phyloP scores from a whole-genome alignment of 2,113 vertebrate genomes.

The Chiloscyllium plagiosum region DNA sequence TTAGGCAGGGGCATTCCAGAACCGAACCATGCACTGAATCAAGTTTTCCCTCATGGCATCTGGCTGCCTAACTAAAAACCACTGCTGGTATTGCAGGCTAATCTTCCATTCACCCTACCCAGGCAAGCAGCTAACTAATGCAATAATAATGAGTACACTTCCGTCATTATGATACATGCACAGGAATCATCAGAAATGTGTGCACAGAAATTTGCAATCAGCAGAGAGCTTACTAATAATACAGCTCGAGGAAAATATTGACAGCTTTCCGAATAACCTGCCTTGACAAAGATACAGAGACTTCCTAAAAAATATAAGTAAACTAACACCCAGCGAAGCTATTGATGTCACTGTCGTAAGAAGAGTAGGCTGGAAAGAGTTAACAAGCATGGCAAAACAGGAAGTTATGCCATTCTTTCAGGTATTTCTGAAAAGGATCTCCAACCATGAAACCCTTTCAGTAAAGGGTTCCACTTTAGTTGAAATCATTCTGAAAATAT shows the following conservation, averaged over 20 bases:
- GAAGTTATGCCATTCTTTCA: background rate
- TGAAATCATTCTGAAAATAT: too few relatives aligned
- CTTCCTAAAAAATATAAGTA: background rate
- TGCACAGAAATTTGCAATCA: background rate
- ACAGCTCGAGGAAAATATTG: background rate
- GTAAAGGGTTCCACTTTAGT: too few relatives aligned
- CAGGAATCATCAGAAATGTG: too few relatives aligned
- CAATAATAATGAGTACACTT: too few relatives aligned
- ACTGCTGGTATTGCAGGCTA: too few relatives aligned
- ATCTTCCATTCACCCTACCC: too few relatives aligned
- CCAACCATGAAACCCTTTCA: background rate
- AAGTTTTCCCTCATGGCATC: too few relatives aligned
- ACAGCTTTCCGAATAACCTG: background rate
- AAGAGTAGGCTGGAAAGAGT: background rate
- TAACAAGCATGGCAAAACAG: background rate
- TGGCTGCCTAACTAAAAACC: too few relatives aligned
- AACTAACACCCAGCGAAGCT: background rate
- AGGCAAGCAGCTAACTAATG: too few relatives aligned
- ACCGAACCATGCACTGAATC: too few relatives aligned
- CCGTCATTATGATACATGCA: too few relatives aligned
- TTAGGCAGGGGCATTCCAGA: too few relatives aligned
- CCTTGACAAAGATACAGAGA: background rate
- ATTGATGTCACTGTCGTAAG: background rate
- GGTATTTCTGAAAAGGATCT: background rate
- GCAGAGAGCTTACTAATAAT: background rate